Conservation (phyloP, 2,888 invertebrate species). For the Drosophila infuscata region DNA sequence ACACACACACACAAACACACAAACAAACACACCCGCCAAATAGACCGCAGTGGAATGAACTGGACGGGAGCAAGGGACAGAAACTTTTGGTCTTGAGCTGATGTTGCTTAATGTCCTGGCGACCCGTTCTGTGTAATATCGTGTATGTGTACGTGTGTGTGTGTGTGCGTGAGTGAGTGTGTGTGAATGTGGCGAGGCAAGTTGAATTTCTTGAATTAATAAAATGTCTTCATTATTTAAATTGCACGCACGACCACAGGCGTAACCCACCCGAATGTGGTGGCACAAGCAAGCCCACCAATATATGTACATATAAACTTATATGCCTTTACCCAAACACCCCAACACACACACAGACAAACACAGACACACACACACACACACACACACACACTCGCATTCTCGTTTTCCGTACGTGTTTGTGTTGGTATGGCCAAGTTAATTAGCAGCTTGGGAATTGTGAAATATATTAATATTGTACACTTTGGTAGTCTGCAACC, state of each 20-base stretch:
- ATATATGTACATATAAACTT: slow-evolving; percentile 19
- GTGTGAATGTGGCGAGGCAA: slow-evolving; percentile 46
- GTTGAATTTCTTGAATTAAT: slow-evolving; percentile 80
- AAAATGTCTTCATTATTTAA: slow-evolving; percentile 81
- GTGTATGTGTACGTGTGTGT: slow-evolving; percentile 10
- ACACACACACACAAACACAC: slow-evolving; percentile 5
- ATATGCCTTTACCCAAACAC: slow-evolving; percentile 23
- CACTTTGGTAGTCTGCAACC: slow-evolving; percentile 60
- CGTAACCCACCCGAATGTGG: slow-evolving; percentile 52
- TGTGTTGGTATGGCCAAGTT: slow-evolving; percentile 59
- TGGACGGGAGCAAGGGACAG: slow-evolving; percentile 13
- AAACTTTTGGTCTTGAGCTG: slow-evolving; percentile 53
- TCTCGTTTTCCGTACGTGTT: slow-evolving; percentile 17
- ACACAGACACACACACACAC: neutral
- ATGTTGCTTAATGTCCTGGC: slow-evolving; percentile 74
- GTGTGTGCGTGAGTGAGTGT: slow-evolving; percentile 20
- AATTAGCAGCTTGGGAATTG: slow-evolving; percentile 81
- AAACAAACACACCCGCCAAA: neutral
- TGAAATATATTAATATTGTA: slow-evolving; percentile 80
- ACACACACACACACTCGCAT: slow-evolving; percentile 14
- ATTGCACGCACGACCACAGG: slow-evolving; percentile 79
- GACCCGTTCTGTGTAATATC: slow-evolving; percentile 69
- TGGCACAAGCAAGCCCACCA: slow-evolving; percentile 40
- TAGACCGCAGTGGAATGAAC: slow-evolving; percentile 31
- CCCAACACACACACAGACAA: slow-evolving; percentile 11